A percentile compares a stretch with the other conserved stretches of the same genome.
Conservation (phyloP, 2,888 invertebrate genomes). For the Callyntrura guangdongensis region DNA sequence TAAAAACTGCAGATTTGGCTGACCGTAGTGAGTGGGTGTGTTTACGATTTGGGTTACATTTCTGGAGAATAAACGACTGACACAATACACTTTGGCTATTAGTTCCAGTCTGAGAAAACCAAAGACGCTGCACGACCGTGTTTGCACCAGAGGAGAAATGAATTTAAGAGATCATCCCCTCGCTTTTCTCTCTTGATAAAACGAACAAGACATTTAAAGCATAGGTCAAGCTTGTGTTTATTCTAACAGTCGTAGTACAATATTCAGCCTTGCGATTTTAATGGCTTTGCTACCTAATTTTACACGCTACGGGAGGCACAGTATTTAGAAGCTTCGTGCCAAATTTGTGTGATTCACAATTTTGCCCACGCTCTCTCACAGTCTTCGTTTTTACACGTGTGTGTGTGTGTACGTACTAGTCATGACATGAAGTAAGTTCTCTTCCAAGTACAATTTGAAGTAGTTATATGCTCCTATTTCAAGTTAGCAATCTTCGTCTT, state of each 20-base stretch:
- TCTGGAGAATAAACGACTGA: constrained; percentile 16
- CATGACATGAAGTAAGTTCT: not conserved
- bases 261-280: constrained; percentile 41
- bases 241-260: not conserved
- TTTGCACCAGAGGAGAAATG: not conserved
- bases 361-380: not conserved
- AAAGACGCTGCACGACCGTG: not conserved
- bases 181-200: not conserved
- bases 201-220: not conserved
- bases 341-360: constrained; percentile 3
- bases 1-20: not conserved
- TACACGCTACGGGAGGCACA: constrained; percentile 45
- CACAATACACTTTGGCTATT: not conserved
- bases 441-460: not conserved
- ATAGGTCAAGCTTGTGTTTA: not conserved
- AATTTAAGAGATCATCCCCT: not conserved
- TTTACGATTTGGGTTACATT: not conserved
- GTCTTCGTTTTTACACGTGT: no score
- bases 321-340: constrained; percentile 46
- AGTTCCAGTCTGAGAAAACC: constrained; percentile 2
- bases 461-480: not conserved
- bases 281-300: constrained; percentile 50
- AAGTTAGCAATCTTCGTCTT: not conserved
- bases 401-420: no score
- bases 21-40: not conserved